Conservation (phyloP, 2,113 vertebrate species). For the Cyanoliseus patagonus region DNA sequence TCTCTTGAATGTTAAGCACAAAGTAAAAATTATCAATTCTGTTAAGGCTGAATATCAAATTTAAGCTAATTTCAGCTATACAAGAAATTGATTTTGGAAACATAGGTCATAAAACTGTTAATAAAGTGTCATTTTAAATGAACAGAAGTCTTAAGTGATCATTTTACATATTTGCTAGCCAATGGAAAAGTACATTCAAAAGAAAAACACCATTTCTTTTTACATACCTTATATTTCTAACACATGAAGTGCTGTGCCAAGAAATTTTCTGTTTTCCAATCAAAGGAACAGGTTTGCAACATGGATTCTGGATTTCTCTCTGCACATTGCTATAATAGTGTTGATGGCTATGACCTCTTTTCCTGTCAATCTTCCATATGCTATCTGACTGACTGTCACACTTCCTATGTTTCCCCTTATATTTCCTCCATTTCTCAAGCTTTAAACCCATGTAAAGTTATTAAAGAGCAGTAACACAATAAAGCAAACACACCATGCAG, state of each 20-base stretch:
- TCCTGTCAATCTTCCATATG: slow-evolving; percentile 1
- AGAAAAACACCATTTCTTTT: neutral
- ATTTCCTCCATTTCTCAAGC: neutral
- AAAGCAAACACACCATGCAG: neutral
- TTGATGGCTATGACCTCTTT: neutral
- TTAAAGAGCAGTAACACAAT: neutral
- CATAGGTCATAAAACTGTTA: neutral
- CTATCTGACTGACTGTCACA: neutral
- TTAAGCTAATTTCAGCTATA: neutral
- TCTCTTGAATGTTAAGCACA: neutral
- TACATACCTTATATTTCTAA: neutral
- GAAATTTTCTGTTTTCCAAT: neutral
- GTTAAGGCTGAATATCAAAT: neutral
- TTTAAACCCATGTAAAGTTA: neutral
- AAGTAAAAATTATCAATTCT: neutral
- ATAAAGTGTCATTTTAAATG: neutral
- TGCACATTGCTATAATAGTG: neutral
- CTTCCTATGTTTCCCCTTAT: neutral
- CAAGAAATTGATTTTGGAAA: neutral
- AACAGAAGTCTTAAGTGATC: neutral
- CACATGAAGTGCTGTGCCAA: neutral
- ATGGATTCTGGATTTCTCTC: neutral
- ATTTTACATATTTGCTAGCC: neutral
- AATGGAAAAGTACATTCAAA: neutral
- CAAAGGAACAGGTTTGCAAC: neutral